These are phyloP conservation scores for Hybognathus amarus DNA, from an alignment of 2,797 vertebrate genomes.

Conservation along the genomic window DNA sequence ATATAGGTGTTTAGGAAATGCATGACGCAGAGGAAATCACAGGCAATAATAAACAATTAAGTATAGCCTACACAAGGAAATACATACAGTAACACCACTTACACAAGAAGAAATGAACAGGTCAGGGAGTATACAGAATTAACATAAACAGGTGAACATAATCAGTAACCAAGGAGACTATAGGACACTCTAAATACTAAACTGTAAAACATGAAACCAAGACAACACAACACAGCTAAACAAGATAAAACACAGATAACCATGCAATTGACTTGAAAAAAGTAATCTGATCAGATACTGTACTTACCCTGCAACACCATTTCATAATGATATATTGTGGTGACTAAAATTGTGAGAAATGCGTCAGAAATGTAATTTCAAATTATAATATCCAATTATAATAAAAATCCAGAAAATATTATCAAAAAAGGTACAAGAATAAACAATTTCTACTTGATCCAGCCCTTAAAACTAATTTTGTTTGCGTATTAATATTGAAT, in stretches of 20 bases:
- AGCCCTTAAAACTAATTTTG: background rate
- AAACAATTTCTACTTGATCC: background rate
- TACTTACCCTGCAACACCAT: background rate
- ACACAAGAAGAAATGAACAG: background rate
- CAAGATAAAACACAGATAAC: background rate
- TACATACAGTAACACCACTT: background rate
- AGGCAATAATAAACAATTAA: background rate
- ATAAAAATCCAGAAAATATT: background rate
- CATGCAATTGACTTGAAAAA: background rate
- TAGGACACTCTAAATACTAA: background rate
- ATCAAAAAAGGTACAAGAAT: background rate
- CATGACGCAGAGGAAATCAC: no score
- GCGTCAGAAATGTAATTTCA: background rate
- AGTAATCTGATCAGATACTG: background rate
- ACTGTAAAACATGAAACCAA: background rate
- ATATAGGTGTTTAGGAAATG: background rate
- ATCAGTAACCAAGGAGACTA: background rate
- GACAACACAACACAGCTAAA: background rate
- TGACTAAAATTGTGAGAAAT: background rate
- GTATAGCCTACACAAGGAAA: background rate
- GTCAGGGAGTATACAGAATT: background rate
- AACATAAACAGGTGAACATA: background rate
- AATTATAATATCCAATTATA: background rate
- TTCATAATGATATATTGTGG: no score
- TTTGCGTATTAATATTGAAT: background rate